A percentile compares a stretch with the other conserved stretches of the same genome.
phyloP scores from a whole-genome alignment of 1,140 invertebrate genomes.

The Magallana angulata region DNA sequence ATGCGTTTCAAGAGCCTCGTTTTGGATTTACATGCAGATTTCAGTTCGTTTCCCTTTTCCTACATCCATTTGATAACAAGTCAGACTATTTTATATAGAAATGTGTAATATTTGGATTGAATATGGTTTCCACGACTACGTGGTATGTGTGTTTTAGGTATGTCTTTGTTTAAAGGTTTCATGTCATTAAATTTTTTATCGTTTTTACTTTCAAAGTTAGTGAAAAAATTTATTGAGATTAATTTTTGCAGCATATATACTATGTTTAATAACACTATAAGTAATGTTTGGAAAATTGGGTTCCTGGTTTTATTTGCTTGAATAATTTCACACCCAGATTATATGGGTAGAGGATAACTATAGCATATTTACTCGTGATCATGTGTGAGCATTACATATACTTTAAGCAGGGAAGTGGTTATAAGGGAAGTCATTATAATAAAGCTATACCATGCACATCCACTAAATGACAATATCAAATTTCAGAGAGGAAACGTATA shows the following conservation, averaged over 20 bases:
- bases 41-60: background rate
- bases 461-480: background rate
- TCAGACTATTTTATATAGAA: background rate
- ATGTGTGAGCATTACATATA: too few species aligned
- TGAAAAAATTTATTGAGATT: background rate
- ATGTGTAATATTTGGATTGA: background rate
- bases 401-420: too few species aligned
- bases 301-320: too few species aligned
- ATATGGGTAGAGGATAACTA: too few species aligned
- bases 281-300: too few species aligned
- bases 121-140: background rate
- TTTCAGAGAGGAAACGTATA: conserved; percentile 12
- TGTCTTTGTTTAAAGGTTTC: background rate
- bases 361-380: too few species aligned
- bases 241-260: background rate
- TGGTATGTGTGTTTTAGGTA: background rate
- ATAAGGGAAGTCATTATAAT: too few species aligned
- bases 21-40: background rate
- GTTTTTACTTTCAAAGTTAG: background rate
- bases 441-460: too few species aligned
- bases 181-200: background rate
- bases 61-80: background rate
- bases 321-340: too few species aligned
- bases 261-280: too few species aligned
- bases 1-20: background rate